Percentiles rank a stretch among this genome's conserved stretches.
phyloP scores from a whole-genome alignment of 2,888 invertebrate genomes.

The Stenoptilia bipunctidactyla region DNA sequence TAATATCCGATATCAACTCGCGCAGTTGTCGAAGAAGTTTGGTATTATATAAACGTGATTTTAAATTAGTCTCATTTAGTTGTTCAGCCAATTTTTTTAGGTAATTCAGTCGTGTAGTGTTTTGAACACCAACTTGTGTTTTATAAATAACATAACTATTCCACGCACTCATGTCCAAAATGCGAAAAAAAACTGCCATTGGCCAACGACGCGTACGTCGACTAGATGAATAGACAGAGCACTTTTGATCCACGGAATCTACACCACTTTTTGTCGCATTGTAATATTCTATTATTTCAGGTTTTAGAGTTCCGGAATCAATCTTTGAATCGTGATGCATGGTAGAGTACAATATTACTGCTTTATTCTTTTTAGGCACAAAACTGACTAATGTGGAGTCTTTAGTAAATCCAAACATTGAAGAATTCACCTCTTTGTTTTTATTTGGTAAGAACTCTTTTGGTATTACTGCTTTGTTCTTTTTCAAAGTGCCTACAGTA shows the following conservation, averaged over 20 bases:
- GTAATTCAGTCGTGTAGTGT: constrained; percentile 4
- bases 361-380: constrained; percentile 14
- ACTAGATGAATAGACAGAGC: too few species aligned
- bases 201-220: too few species aligned
- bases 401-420: constrained; percentile 11
- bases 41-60: constrained; percentile 4
- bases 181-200: too few species aligned
- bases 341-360: constrained; percentile 12
- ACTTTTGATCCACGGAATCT: too few species aligned
- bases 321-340: constrained; percentile 15
- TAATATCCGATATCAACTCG: constrained; percentile 4
- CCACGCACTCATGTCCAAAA: too few species aligned
- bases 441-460: constrained; percentile 8
- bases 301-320: too few species aligned
- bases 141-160: too few species aligned
- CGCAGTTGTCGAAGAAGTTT: constrained; percentile 4
- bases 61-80: constrained; percentile 4
- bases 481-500: constrained; percentile 8
- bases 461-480: constrained; percentile 11
- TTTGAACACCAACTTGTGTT: constrained; percentile 1
- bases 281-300: too few species aligned
- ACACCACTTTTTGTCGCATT: too few species aligned
- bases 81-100: constrained; percentile 4
- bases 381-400: constrained; percentile 10
- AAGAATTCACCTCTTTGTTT: constrained; percentile 4